These are phyloP conservation scores for Antechinus flavipes DNA, from an alignment of 2,113 vertebrate species.

Conservation along the genomic window DNA sequence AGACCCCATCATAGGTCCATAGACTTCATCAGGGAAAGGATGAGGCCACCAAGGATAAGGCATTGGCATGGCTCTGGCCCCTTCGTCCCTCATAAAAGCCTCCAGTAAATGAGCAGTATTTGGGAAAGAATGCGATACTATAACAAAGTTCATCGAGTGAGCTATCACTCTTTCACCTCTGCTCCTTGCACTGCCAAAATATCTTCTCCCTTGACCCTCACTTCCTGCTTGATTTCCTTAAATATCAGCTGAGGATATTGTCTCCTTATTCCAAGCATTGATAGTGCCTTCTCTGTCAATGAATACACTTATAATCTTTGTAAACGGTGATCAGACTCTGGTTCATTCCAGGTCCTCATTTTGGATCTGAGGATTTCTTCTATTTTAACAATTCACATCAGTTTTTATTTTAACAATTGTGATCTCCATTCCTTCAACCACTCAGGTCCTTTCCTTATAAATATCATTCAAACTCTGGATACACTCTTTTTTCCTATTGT, in stretches of 20 bases:
- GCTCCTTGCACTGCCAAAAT: background rate
- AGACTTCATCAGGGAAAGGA: background rate
- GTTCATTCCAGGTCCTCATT: no score
- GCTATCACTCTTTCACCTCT: background rate
- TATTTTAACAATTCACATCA: no score
- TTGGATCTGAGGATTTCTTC: no score
- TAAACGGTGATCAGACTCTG: no score
- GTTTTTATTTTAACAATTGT: no score
- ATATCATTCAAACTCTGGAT: no score
- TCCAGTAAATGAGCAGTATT: background rate
- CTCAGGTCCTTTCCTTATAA: no score
- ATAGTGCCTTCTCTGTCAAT: no score
- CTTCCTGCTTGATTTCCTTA: background rate
- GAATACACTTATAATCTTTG: no score
- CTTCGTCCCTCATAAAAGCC: background rate
- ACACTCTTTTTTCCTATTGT: no score
- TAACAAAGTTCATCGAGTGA: background rate
- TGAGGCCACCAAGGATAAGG: background rate
- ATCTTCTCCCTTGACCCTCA: background rate
- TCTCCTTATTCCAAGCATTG: background rate
- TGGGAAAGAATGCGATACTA: background rate
- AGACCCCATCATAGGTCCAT: background rate
- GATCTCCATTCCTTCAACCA: no score
- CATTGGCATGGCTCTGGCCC: background rate
- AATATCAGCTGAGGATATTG: background rate